A percentile compares a stretch with the other conserved stretches of the same genome.
Evolutionary conservation across 2,113 vertebrate species (phyloP).

Genomic region (Brachyistius frenatus): DNA sequence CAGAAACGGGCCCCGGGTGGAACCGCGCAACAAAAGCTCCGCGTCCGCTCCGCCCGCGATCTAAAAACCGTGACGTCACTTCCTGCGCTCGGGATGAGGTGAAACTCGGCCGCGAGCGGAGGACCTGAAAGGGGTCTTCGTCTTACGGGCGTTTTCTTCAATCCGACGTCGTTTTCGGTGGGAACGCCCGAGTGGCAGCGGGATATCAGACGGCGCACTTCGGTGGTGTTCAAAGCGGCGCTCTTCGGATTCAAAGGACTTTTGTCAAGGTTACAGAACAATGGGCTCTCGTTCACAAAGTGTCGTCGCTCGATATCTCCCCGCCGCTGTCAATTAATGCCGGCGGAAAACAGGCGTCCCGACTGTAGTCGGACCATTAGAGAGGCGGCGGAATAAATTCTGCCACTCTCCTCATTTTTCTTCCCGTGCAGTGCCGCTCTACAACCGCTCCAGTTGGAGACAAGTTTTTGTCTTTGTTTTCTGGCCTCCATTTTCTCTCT

Average conservation of each 20-base stretch:
- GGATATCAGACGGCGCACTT: conserved; percentile 1
- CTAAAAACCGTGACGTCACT: conserved; percentile 16
- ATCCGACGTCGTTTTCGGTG: conserved; percentile 13
- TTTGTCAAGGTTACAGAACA: conserved; percentile 34
- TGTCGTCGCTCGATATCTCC: conserved; percentile 8
- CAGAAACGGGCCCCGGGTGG: no score
- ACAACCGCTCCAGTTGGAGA: background rate
- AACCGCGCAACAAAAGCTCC: no score
- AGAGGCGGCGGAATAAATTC: background rate
- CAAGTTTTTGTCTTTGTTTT: background rate
- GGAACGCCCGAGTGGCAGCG: conserved; percentile 1
- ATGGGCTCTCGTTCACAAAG: conserved; percentile 3
- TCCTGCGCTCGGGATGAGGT: background rate
- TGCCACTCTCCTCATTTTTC: conserved; percentile 15
- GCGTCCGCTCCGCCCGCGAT: conserved; percentile 5
- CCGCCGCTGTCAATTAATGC: conserved; percentile 17
- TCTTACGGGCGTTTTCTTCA: conserved; percentile 42
- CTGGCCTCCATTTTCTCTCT: background rate
- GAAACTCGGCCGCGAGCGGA: conserved; percentile 3
- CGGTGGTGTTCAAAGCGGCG: background rate
- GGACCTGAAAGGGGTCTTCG: conserved; percentile 1
- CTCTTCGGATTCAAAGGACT: background rate
- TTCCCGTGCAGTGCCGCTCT: conserved; percentile 3
- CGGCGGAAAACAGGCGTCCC: background rate
- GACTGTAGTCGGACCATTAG: background rate